Base-by-base conservation (phyloP, 1,140 invertebrate species). In the Plutomurus gul region DNA sequence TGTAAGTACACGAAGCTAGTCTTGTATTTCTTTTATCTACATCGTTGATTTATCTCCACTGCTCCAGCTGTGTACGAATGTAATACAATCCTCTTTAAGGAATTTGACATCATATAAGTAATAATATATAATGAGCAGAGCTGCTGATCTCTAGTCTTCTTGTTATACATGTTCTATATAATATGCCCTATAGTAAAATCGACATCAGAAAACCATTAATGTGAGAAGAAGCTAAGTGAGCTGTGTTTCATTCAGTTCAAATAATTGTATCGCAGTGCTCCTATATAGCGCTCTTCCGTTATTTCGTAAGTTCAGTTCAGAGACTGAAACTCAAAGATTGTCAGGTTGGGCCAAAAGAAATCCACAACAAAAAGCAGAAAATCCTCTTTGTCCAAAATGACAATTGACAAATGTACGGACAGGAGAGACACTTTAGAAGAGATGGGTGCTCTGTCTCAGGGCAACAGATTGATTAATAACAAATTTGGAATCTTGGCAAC, bases 351-450 rank as follows among this genome's bases (percentile, higher is more conserved):
- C n/a, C n/a, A n/a, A 56, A 49, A 56, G 49, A 36, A 33, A 65
- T 65, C 56, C 27, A 65, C 30, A 74, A 71, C 40, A 78, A 73
- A 78, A 78, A 78, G 77, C 27, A 56, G 77, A 78, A 78, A 78
- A 78, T 74, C 77, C 46, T 74, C 77, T 78, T 78, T 78, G 77
- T 78, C 71, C 46, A 74, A 74, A 60, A 60, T 78, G 77, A 78
- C 77, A 78, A 78, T 78, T 78, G 77, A 78, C 77, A 78, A 78
- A 78, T 78, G 77, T 75, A 39, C 37, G 56, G 71, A 78, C 77
- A 74, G 36, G 71, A 78, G 77, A 60, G 71, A 75, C 77, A 78
- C 77, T 78, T 71, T 56, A 74, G 46, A 47, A 72, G 39, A 72
- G 30, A 25, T 65, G 56, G 56, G 56, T 65, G 56, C 56, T 65